Evolutionary conservation across 2,797 vertebrate genomes (phyloP).

Genomic region (Graptemys geographica): DNA sequence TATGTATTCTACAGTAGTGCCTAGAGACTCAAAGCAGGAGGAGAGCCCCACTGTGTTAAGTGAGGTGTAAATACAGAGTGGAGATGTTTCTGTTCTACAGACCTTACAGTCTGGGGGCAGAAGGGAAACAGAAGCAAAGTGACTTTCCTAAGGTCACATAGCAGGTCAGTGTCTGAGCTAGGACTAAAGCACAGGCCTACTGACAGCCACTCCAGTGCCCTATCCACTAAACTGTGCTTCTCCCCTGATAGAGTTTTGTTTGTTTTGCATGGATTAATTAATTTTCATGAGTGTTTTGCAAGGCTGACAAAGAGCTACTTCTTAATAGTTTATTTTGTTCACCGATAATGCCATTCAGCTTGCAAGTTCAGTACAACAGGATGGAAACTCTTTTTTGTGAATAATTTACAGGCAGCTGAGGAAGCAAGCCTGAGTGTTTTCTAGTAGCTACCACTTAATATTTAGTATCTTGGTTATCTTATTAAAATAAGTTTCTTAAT

Average conservation of each 20-base stretch:
- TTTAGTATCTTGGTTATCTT: neutral
- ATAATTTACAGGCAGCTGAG: neutral
- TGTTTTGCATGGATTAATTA: neutral
- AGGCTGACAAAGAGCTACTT: neutral
- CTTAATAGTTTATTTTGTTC: neutral
- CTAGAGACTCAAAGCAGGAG: neutral
- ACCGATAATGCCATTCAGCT: neutral
- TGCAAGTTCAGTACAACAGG: neutral
- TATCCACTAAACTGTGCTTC: neutral
- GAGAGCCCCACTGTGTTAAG: neutral
- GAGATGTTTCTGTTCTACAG: neutral
- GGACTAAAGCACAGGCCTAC: neutral
- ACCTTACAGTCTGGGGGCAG: neutral
- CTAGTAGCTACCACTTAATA: neutral
- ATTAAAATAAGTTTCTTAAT: neutral
- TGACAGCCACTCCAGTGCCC: neutral
- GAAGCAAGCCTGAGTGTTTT: neutral
- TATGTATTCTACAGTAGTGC: neutral
- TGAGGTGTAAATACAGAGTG: neutral
- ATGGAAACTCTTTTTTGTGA: neutral
- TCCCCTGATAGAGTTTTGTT: neutral
- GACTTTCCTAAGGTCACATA: neutral
- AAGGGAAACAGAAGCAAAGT: neutral
- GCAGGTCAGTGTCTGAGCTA: neutral
- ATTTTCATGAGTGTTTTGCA: neutral